Evolutionary conservation across 2,888 invertebrate genomes (phyloP).

Genomic region (Cyclophora punctaria): DNA sequence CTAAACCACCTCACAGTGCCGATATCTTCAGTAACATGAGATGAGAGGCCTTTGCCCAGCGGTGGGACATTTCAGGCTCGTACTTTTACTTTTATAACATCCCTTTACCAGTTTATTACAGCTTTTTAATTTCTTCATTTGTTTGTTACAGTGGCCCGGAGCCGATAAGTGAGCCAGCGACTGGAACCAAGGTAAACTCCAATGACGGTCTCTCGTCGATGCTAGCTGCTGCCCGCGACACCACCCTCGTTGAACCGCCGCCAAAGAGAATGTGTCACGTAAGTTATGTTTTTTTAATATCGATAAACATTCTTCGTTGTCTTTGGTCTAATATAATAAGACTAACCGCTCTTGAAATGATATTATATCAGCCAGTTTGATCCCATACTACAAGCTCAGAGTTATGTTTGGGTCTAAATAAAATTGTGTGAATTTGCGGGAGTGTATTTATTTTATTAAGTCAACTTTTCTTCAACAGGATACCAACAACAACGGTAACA

Average conservation of each 20-base stretch:
- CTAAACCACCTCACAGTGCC: too few species aligned
- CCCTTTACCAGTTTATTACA: too few species aligned
- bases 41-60: too few species aligned
- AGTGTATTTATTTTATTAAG: neutral
- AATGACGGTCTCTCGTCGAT: constrained; percentile 16
- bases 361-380: too few species aligned
- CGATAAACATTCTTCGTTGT: neutral
- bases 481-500: neutral
- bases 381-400: too few species aligned
- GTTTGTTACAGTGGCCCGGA: neutral
- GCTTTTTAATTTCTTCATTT: too few species aligned
- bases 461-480: neutral
- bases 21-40: too few species aligned
- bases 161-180: neutral
- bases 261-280: constrained; percentile 34
- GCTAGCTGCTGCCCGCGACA: constrained; percentile 26
- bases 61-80: too few species aligned
- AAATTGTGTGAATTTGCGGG: neutral
- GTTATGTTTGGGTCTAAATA: neutral
- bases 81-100: too few species aligned
- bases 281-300: neutral
- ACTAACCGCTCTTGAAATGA: too few species aligned
- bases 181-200: neutral
- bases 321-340: neutral
- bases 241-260: constrained; percentile 24